Evolutionary conservation across 2,888 invertebrate species (phyloP), one percentile per base, ranked within the genome.

Genomic region (Frankliniella fusca): DNA sequence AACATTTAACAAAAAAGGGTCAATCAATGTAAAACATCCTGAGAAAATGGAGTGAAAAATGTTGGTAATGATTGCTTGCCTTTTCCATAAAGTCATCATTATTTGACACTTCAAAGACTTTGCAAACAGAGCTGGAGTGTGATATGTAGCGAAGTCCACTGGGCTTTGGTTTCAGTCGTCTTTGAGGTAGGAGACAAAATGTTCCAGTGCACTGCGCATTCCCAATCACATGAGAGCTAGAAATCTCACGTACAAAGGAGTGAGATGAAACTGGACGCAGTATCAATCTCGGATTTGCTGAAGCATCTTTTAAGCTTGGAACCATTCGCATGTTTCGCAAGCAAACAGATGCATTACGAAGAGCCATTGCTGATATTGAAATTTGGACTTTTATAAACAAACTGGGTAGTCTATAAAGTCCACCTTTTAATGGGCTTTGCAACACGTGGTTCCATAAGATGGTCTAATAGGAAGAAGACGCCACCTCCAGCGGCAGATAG

Each of bases 1-100:
- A 49, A 80, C 23, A 82, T 83, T 15, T 18, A 81, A 18, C 10
- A 27, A 50, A 65, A 80, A 18, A 81, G 48, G 27, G 81, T 48
- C 79, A 28, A 83, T 82, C 83, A 12, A 86, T 84, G 20, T 83
- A 84, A 83, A 85, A 85, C 28, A 84, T 84, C 81, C 85, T 84
- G 23, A 84, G 81, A 15, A 82, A 38, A 9, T 65, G 48, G 23
- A 28, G 5, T 12, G 65, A 12, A 54, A 54, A 38, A 38, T 38
- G 38, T 38, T 38, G 38, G 5, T 3, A 38, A 38, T 38, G 38
- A 38, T 38, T 38, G 84, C 87, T 86, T 86, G 92, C 95, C 90
- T 94, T 95, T 85, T 91, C 91, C 84, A 94, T 91, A 87, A 95
- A 95, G 85, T 94, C 94, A 83, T 92, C 93, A 86, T 94, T 93